Conservation (phyloP, 2,113 vertebrate species). For the Apistogramma diplotaenia region DNA sequence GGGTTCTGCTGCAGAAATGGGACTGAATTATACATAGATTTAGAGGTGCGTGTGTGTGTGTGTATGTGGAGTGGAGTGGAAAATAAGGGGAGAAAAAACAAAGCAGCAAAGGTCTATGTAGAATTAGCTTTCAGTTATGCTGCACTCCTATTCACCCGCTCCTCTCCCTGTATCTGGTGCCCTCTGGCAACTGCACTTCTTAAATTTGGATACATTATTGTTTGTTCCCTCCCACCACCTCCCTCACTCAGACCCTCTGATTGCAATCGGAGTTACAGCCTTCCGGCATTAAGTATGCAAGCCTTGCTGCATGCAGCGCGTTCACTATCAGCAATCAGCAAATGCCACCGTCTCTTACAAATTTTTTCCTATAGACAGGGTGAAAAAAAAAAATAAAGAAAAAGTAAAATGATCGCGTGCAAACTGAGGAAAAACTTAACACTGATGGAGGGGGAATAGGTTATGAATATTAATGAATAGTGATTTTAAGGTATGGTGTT, state of each 20-base stretch:
- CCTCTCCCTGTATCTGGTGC: constrained; percentile 21
- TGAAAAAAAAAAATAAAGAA: background rate
- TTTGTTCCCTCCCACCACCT: constrained; percentile 36
- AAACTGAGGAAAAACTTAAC: constrained; percentile 13
- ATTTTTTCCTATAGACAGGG: background rate
- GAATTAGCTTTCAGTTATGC: constrained; percentile 48
- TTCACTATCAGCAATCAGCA: constrained; percentile 64
- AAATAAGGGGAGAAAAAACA: constrained; percentile 9
- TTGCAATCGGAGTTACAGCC: constrained; percentile 60
- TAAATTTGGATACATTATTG: constrained; percentile 52
- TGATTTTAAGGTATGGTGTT: background rate
- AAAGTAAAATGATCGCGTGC: background rate
- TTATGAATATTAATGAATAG: background rate
- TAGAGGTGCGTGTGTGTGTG: constrained; percentile 15
- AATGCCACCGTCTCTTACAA: constrained; percentile 31
- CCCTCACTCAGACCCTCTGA: constrained; percentile 39
- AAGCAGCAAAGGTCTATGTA: constrained; percentile 35
- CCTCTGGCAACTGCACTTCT: constrained; percentile 49
- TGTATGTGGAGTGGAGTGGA: background rate
- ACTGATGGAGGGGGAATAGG: background rate
- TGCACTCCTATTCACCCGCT: constrained; percentile 13
- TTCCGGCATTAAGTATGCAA: constrained; percentile 54
- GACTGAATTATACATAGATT: constrained; percentile 60
- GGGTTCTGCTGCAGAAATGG: constrained; percentile 5
- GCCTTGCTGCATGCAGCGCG: constrained; percentile 22